Base-by-base conservation (phyloP, 2,888 invertebrate genomes). In the Idaea aversata region DNA sequence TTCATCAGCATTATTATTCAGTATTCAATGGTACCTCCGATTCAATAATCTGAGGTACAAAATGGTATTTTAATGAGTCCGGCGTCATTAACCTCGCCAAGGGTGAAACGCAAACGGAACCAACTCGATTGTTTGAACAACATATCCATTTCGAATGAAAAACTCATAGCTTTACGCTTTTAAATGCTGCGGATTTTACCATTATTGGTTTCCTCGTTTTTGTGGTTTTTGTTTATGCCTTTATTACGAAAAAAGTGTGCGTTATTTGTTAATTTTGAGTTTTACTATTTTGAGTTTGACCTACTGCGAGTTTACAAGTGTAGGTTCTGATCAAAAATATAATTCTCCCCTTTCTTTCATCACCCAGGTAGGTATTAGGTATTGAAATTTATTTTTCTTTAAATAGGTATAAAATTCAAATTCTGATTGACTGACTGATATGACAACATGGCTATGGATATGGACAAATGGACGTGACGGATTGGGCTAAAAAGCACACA, bases 11-110 rank as follows among this genome's bases (percentile, higher is more conserved):
- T 47, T 10, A 47, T 47, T 47, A 47, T 47, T 47, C 47, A 47
- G 47, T 47, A 47, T 47, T 47, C 47, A 47, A 47, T 13, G 47
- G 47, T 47, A 47, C 47, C 47, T 47, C 47, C 47, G 47, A 47
- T 47, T 47, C 47, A 47, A 47, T 47, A 47, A 47, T 47, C 47
- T 47, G 47, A 47, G 47, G 47, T 47, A 47, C 47, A 47, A 47
- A 47, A 47, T 47, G 7, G 47, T 47, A 47, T 47, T 47, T 47
- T 47, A 47, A 47, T 47, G 47, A 47, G 47, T 47, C 13, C 47
- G 10, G 13, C 7, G 47, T 47, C 47, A 47, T 47, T 47, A 47
- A 47, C 47, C 47, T 47, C 47, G 47, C 47, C 47, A 47, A 47
- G 47, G 47, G 47, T 47, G 47, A 47, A 47, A 47, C 13, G 47